A percentile compares a stretch with the other conserved stretches of the same genome.
These are phyloP conservation scores for Hippocampus mohnikei DNA, from an alignment of 2,113 vertebrate genomes.

Conservation along the genomic window DNA sequence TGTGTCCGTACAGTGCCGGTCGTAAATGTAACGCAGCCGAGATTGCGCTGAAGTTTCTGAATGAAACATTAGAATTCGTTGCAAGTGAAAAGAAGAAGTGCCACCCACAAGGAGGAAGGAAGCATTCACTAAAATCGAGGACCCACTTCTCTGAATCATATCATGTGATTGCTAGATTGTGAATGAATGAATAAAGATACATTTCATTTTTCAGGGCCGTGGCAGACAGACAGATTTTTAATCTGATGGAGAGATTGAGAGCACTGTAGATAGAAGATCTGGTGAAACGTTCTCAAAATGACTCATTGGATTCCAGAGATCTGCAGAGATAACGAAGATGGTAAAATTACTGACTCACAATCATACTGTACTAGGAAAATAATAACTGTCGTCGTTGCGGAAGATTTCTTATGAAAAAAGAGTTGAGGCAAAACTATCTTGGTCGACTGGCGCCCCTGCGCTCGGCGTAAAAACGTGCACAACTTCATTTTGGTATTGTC, in stretches of 20 bases:
- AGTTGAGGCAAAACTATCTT: neutral
- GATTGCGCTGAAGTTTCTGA: neutral
- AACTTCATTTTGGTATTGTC: too few relatives aligned
- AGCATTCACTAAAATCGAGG: conserved; percentile 1
- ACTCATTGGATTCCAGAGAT: conserved; percentile 19
- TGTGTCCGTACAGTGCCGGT: neutral
- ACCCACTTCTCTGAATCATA: neutral
- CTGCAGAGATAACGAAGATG: neutral
- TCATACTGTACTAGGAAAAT: neutral
- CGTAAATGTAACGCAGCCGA: too few relatives aligned
- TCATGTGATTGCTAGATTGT: neutral
- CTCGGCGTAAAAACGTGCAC: too few relatives aligned
- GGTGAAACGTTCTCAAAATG: neutral
- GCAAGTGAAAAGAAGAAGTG: conserved; percentile 36
- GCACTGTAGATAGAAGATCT: neutral
- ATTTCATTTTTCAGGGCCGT: neutral
- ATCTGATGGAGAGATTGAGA: neutral
- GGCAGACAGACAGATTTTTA: neutral
- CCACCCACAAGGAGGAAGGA: conserved; percentile 40
- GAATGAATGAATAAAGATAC: neutral
- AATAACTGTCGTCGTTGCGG: neutral
- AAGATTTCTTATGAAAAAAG: neutral
- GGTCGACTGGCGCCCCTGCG: too few relatives aligned
- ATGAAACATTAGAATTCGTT: conserved; percentile 5
- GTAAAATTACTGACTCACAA: conserved; percentile 12